phyloP scores from a whole-genome alignment of 2,113 vertebrate species.

The Istiophorus platypterus region DNA sequence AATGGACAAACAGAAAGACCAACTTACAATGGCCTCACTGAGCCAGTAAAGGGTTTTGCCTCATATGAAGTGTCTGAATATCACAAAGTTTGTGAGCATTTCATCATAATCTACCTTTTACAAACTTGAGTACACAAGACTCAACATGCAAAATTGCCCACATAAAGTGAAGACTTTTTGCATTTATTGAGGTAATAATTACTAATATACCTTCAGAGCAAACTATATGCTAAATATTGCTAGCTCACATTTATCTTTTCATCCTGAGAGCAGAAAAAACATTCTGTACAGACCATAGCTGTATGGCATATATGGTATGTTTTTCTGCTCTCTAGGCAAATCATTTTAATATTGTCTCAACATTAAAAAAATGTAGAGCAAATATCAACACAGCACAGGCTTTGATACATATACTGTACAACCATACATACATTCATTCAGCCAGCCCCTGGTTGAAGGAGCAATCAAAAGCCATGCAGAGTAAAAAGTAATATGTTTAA shows the following conservation, averaged over 20 bases:
- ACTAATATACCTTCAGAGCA: not conserved
- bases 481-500: conserved; percentile 46
- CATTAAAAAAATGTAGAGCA: conserved; percentile 9
- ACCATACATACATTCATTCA: conserved; percentile 51
- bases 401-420: conserved; percentile 42
- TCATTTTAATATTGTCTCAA: conserved; percentile 3
- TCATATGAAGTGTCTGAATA: not conserved
- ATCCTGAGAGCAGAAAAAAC: not conserved
- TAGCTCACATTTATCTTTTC: not conserved
- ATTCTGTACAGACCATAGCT: not conserved
- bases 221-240: not conserved
- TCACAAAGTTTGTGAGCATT: not conserved
- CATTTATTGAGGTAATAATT: not conserved
- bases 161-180: conserved; percentile 18
- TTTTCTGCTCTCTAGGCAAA: not conserved
- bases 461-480: conserved; percentile 75
- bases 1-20: not conserved
- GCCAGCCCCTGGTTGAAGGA: conserved; percentile 60
- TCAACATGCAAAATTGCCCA: not conserved
- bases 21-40: not conserved
- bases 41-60: not conserved
- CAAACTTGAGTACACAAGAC: not conserved
- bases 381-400: conserved; percentile 44
- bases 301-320: too few relatives aligned
- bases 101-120: not conserved